These are phyloP conservation scores for Ophion obscuratus DNA, from an alignment of 2,888 invertebrate genomes.

Conservation along the genomic window DNA sequence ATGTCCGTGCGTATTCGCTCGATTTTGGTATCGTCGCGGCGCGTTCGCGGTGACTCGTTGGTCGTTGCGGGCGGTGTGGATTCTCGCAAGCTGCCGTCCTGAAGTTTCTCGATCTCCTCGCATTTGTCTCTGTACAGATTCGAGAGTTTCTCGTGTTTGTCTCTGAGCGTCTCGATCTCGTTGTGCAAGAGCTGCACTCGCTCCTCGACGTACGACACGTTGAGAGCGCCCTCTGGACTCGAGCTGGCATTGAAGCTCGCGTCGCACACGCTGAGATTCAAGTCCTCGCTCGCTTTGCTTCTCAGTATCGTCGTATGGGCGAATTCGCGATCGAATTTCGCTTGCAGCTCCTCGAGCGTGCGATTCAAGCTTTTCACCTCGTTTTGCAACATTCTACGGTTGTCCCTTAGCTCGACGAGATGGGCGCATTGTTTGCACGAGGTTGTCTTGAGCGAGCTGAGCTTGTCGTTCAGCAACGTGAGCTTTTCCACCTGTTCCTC, in stretches of 20 bases:
- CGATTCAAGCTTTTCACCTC: conserved; percentile 73
- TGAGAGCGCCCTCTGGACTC: conserved; percentile 68
- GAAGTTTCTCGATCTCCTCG: conserved; percentile 75
- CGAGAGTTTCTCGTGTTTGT: conserved; percentile 73
- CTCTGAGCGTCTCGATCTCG: conserved; percentile 75
- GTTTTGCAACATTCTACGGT: conserved; percentile 72
- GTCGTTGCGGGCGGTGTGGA: conserved; percentile 37
- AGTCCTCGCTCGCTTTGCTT: conserved; percentile 74
- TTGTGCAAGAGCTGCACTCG: conserved; percentile 73
- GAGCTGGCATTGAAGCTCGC: conserved; percentile 71
- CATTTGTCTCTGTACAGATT: conserved; percentile 75
- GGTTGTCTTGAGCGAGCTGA: conserved; percentile 74
- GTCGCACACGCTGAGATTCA: conserved; percentile 71
- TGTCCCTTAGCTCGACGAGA: conserved; percentile 74
- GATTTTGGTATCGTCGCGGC: conserved; percentile 67
- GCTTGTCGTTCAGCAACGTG: conserved; percentile 73
- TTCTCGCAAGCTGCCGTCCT: conserved; percentile 61
- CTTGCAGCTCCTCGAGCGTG: conserved; percentile 74
- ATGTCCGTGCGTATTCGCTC: conserved; percentile 72
- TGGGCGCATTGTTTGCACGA: conserved; percentile 76
- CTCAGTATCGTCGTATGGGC: conserved; percentile 74
- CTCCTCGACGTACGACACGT: conserved; percentile 76
- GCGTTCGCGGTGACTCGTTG: conserved; percentile 47
- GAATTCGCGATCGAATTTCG: conserved; percentile 75
- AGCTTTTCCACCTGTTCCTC: conserved; percentile 72